Base-by-base conservation (phyloP, 2,797 vertebrate species). In the Anomalospiza imberbis region DNA sequence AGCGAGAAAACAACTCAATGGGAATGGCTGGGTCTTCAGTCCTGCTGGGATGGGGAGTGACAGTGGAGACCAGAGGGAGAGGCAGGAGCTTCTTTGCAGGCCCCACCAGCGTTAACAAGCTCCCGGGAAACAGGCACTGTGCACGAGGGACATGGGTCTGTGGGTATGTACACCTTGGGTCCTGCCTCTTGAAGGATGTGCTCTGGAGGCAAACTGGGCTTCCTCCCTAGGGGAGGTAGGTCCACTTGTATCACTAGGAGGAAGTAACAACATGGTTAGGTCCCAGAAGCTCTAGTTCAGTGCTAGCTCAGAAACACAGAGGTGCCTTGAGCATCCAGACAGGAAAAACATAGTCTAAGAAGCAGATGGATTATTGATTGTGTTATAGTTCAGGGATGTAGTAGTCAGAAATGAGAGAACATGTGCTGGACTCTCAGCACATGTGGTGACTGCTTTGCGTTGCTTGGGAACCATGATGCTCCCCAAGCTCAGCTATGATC, bases 51-150 rank as follows among this genome's bases (percentile, higher is more conserved):
- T 17, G 16, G 15, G 22, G 16, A 32, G 42, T 47, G 7, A 42
- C 11, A 24, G 21, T 11, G 21, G 42, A 34, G 50, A 32, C 8
- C 48, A 44, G 26, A 18, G 18, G 18, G 28, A 42, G 12, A 63
- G 58, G 44, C 58, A 36, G 66, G 44, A 50, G 8, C 26, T 55
- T 55, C n/a, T 62, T 13, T 55, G 34, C 21, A 78, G 1, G 1
- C 14, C 22, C 26, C 17, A 25, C 7, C 32, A 65, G 1, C 0
- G 1, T 31, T 8, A 38, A 44, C 0, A 2, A 50, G 28, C 32
- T 72, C 50, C 19, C 1, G 4, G 51, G 26, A 32, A 78, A 63
- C 6, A 38, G 40, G 28, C 7, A 4, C 57, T 36, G 73, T 31
- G 25, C 17, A 10, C 26, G 34, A 14, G 48, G 20, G 25, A 61